Base-by-base conservation (phyloP, 2,888 invertebrate genomes). In the Amblyjoppa fuscipennis region DNA sequence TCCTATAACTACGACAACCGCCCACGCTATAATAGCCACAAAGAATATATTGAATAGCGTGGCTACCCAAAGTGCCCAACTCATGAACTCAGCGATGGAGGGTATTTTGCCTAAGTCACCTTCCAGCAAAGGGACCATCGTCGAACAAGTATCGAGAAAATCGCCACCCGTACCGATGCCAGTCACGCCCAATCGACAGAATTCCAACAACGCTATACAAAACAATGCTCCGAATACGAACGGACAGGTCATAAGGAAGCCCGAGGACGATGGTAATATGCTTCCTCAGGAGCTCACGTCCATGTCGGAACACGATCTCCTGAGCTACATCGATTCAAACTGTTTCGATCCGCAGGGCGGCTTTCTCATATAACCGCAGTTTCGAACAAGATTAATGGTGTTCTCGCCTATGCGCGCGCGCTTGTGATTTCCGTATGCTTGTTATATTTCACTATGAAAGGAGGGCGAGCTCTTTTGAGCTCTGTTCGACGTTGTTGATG, bases 261-360 rank as follows among this genome's bases (percentile, higher is more conserved):
- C 92, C 78, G 94, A 94, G 49, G 92, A 93, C 45, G 89, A 89
- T 31, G 90, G 88, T 16, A 90, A 89, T 59, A 96, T 96, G 95
- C 96, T 96, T 94, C 97, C 95, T 76, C 97, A 97, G 92, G 96
- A 97, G 69, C 95, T 98, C 89, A 97, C 97, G 11, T 96, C 97
- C 91, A 97, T 98, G 96, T 97, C 97, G 87, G 98, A 98, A 94
- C 97, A 97, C 94, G 98, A 98, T 94, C 95, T 98, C 89, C 96
- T 98, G 90, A 98, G 97, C 93, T 97, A 98, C 94, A 98, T 98
- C 90, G 98, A 98, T 95, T 97, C 98, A 74, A 97, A 97, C 95
- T 97, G 97, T 94, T 98, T 98, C 94, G 98, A 98, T 94, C 97
- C 92, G 0, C 93, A 93, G 70, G 92, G 90, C 49, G 92, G 92